A percentile compares a stretch with the other conserved stretches of the same genome.
These are phyloP conservation scores for Lutraria rhynchaena DNA, from an alignment of 1,140 invertebrate genomes.

Conservation along the genomic window DNA sequence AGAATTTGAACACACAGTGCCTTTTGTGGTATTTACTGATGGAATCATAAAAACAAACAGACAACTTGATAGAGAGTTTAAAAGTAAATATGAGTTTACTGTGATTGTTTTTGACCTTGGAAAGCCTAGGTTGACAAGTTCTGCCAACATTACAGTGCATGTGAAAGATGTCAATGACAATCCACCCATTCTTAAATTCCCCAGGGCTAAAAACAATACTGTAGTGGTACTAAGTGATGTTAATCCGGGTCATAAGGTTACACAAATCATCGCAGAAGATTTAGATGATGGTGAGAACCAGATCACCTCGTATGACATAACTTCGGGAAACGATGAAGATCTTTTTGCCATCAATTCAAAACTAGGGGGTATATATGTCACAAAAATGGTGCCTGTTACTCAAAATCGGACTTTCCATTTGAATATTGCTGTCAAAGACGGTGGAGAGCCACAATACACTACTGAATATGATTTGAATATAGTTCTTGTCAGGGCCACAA, in stretches of 20 bases:
- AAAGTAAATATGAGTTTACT: constrained; percentile 89
- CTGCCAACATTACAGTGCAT: constrained; percentile 68
- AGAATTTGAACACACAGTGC: constrained; percentile 84
- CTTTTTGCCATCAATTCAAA: constrained; percentile 93
- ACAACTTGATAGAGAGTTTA: constrained; percentile 91
- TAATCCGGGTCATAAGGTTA: constrained; percentile 62
- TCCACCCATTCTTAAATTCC: constrained; percentile 86
- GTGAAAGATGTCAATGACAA: constrained; percentile 94
- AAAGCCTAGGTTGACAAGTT: constrained; percentile 84
- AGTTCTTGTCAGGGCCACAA: constrained; percentile 10
- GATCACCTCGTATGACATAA: constrained; percentile 67
- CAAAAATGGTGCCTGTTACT: background rate
- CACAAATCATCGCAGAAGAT: constrained; percentile 68
- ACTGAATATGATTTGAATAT: constrained; percentile 48
- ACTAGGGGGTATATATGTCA: constrained; percentile 85
- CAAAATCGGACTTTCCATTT: constrained; percentile 46
- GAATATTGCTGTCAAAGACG: constrained; percentile 51
- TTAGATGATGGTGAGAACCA: constrained; percentile 68
- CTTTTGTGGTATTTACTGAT: constrained; percentile 85
- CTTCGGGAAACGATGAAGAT: constrained; percentile 84
- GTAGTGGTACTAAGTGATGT: constrained; percentile 64
- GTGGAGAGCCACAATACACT: constrained; percentile 37
- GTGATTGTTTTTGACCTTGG: constrained; percentile 89
- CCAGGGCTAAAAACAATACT: constrained; percentile 68
- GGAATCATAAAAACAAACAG: constrained; percentile 86